Base-by-base conservation (phyloP, 2,888 invertebrate genomes). In the Hofmannophila pseudospretella region DNA sequence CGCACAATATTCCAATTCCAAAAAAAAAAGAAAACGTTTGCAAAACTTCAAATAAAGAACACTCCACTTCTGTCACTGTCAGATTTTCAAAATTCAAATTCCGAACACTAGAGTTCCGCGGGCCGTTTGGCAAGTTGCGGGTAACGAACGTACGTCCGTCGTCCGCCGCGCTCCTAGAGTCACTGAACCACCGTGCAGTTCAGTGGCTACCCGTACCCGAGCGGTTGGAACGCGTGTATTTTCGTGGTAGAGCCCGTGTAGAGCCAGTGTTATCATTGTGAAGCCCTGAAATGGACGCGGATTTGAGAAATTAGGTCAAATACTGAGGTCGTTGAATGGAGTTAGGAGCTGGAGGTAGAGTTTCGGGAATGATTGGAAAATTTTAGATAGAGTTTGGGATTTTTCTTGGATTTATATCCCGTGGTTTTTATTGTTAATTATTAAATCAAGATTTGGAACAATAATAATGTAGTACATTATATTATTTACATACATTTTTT, bases 51-150 rank as follows among this genome's bases (percentile, higher is more conserved):
- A 39, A 25, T 7, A 32, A 34, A 61, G 61, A 54, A 61, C 53
- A 50, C 55, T 61, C 65, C 74, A 78, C 76, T 76, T 50, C 70
- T 78, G 79, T 77, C 79, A 80, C 79, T 75, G 74, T 73, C 70
- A 74, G 68, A n/a, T n/a, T n/a, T 63, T 42, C 54, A 57, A 16
- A 16, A 16, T 16, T 16, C 16, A 56, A 56, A 54, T 51, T 50
- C 45, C 57, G 49, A 60, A 59, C 66, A 61, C 67, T 64, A 66
- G 54, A 59, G 60, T 62, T 54, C 58, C 60, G 62, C 59, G 11
- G 11, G 1, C 53, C 58, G 54, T 58, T 54, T 16, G 41, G 40
- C 44, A 43, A 49, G 58, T n/a, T n/a, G n/a, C n/a, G n/a, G n/a
- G n/a, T n/a, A 52, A 53, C 50, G 54, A 52, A 57, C 27, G 10